A percentile compares a stretch with the other conserved stretches of the same genome.
Conservation (phyloP, 1,140 invertebrate genomes). For the Lordiphosa mommai region DNA sequence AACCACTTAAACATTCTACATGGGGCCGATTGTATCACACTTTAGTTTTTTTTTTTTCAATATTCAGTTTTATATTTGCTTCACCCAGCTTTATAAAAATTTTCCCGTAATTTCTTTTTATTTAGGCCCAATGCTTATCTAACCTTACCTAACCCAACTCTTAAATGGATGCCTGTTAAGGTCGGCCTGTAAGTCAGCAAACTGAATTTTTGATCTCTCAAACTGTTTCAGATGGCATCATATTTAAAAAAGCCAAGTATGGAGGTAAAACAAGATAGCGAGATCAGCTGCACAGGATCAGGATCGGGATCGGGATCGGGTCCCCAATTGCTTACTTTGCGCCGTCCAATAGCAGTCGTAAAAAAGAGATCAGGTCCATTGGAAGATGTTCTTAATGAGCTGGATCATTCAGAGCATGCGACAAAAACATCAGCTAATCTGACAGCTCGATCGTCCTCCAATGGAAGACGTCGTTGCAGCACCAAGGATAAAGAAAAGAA, state of each 20-base stretch:
- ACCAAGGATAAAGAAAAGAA: constrained; percentile 69
- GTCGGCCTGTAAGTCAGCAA: not conserved
- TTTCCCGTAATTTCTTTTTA: no score
- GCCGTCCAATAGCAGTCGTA: constrained; percentile 42
- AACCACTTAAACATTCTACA: no score
- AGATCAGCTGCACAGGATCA: not conserved
- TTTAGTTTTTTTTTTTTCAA: no score
- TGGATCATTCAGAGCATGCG: constrained; percentile 1
- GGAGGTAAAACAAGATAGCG: constrained; percentile 23
- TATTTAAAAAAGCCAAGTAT: constrained; percentile 11
- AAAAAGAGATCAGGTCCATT: constrained; percentile 60
- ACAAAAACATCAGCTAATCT: not conserved
- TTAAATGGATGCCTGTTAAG: not conserved
- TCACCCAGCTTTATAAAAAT: no score
- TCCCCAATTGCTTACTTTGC: constrained; percentile 13
- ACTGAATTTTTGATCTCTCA: constrained; percentile 21
- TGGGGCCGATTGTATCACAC: no score
- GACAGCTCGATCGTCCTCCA: not conserved
- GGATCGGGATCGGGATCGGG: not conserved
- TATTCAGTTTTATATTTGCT: no score
- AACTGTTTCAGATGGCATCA: constrained; percentile 35
- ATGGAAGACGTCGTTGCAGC: constrained; percentile 24
- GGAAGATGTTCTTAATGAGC: constrained; percentile 37
- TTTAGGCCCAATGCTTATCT: no score
- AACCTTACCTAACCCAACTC: no score